Evolutionary conservation across 2,888 invertebrate species (phyloP).

Genomic region (Acanthococcus lagerstroemiae): DNA sequence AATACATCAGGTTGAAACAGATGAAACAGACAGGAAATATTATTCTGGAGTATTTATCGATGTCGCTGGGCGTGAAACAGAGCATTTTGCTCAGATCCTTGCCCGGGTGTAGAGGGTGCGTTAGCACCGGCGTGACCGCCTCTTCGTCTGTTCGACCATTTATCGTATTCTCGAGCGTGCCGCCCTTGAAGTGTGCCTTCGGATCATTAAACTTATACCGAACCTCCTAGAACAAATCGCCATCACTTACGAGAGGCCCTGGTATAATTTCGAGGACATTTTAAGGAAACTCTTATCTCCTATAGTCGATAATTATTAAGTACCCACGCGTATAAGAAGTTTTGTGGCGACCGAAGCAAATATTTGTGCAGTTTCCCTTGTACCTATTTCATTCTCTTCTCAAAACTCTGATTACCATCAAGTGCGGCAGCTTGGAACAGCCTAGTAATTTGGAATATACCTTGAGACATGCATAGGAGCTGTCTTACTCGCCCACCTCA

Average conservation of each 20-base stretch:
- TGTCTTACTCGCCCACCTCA: too few relatives aligned
- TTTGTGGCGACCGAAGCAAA: too few relatives aligned
- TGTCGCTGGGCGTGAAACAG: constrained; percentile 91
- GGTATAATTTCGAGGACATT: constrained; percentile 35
- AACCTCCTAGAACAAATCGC: constrained; percentile 65
- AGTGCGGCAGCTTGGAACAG: too few relatives aligned
- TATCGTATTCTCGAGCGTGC: constrained; percentile 81
- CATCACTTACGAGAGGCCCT: constrained; percentile 48
- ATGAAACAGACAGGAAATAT: constrained; percentile 98
- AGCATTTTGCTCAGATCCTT: constrained; percentile 87
- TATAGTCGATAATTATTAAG: too few relatives aligned
- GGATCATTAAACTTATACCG: constrained; percentile 91
- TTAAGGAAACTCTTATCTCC: too few relatives aligned
- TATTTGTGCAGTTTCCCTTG: too few relatives aligned
- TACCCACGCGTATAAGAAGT: too few relatives aligned
- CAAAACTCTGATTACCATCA: too few relatives aligned
- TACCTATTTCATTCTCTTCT: too few relatives aligned
- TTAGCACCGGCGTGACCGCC: constrained; percentile 54
- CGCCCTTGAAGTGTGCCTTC: constrained; percentile 85
- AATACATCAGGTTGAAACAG: constrained; percentile 97
- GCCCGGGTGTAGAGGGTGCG: constrained; percentile 74
- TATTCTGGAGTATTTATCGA: constrained; percentile 97
- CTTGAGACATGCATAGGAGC: too few relatives aligned
- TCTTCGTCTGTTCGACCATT: constrained; percentile 62
- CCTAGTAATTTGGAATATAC: too few relatives aligned